Evolutionary conservation across 2,888 invertebrate species (phyloP).

Genomic region (Trissolcus brochymenae): DNA sequence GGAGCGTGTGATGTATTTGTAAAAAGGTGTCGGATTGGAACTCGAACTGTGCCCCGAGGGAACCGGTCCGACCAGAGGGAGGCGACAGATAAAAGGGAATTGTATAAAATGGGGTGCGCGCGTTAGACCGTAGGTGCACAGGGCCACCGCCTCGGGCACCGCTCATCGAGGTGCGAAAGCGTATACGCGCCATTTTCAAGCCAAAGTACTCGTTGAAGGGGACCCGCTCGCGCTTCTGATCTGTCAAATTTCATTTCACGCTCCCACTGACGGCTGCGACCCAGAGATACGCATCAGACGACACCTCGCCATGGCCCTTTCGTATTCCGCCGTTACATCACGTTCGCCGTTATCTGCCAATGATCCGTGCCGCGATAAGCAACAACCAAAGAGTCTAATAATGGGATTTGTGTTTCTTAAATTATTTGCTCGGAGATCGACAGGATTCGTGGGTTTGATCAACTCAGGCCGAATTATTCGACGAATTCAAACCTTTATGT

Average conservation of each 20-base stretch:
- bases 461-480: constrained; percentile 10
- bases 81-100: constrained; percentile 76
- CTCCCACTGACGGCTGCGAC: constrained; percentile 65
- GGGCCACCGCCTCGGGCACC: constrained; percentile 67
- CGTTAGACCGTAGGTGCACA: constrained; percentile 58
- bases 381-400: constrained; percentile 43
- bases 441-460: neutral
- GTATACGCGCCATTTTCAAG: constrained; percentile 65
- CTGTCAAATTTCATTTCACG: constrained; percentile 77
- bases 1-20: constrained; percentile 76
- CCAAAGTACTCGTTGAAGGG: constrained; percentile 49
- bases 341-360: constrained; percentile 52
- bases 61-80: constrained; percentile 67
- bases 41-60: constrained; percentile 73
- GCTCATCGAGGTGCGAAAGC: constrained; percentile 64
- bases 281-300: constrained; percentile 53
- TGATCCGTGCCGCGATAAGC: constrained; percentile 41
- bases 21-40: constrained; percentile 76
- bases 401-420: constrained; percentile 53
- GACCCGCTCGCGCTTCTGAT: constrained; percentile 67
- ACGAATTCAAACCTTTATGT: neutral
- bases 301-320: constrained; percentile 51
- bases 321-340: constrained; percentile 39
- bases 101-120: constrained; percentile 73
- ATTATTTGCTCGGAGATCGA: constrained; percentile 26